Conservation (phyloP, 2,797 vertebrate genomes). For the Esox lucius region DNA sequence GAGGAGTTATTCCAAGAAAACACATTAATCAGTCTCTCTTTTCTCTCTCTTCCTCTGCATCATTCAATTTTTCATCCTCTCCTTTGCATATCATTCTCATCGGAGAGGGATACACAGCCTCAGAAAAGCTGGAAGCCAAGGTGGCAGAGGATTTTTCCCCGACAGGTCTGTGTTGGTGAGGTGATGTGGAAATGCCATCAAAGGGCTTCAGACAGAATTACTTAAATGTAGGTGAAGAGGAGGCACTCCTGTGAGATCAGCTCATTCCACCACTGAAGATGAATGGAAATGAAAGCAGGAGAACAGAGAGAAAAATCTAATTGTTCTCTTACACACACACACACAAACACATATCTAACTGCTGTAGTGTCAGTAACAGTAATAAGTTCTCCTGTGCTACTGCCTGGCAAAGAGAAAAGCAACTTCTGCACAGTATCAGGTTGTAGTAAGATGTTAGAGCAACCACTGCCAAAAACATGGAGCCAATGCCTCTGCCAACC, state of each 20-base stretch:
- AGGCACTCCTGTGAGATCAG: not conserved
- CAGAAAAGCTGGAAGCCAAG: not conserved
- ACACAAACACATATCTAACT: not conserved
- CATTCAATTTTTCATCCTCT: not conserved
- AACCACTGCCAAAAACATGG: not conserved
- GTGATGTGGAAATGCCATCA: not conserved
- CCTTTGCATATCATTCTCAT: not conserved
- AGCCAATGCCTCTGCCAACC: not conserved
- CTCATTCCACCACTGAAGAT: not conserved
- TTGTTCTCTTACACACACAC: not conserved
- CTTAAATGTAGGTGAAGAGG: not conserved
- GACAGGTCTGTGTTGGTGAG: not conserved
- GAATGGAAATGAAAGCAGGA: not conserved
- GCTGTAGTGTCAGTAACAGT: not conserved
- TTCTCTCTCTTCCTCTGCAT: not conserved
- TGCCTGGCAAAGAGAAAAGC: not conserved
- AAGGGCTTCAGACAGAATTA: constrained; percentile 6
- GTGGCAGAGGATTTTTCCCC: not conserved
- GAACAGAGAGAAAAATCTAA: not conserved
- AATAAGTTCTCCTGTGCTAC: not conserved
- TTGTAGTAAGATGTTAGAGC: not conserved
- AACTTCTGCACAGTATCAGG: not conserved
- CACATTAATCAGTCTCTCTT: constrained; percentile 3
- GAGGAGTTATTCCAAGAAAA: not conserved
- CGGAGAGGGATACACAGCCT: not conserved